A percentile compares a stretch with the other conserved stretches of the same genome.
phyloP scores from a whole-genome alignment of 2,888 invertebrate genomes.

The Imbricaverruca yamaguchii region DNA sequence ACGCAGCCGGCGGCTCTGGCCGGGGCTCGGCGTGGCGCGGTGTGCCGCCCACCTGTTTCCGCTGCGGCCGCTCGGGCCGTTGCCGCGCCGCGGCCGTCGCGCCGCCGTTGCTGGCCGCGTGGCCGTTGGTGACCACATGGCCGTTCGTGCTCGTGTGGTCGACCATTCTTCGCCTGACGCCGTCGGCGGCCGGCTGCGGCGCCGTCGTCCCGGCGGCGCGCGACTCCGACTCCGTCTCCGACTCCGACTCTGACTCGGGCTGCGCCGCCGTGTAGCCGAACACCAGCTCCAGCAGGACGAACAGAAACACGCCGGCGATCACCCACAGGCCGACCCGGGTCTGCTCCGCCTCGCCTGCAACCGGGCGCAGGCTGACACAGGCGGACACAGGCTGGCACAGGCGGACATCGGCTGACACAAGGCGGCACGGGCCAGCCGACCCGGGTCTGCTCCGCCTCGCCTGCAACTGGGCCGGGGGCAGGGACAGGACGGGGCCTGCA shows the following conservation, averaged over 20 bases:
- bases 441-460: too few species aligned
- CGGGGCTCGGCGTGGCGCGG: constrained; percentile 11
- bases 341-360: neutral
- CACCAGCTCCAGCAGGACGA: constrained; percentile 83
- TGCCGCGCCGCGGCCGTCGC: neutral
- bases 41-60: neutral
- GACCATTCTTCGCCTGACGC: too few species aligned
- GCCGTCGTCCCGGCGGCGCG: too few species aligned
- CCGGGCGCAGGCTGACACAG: too few species aligned
- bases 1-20: too few species aligned
- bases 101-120: neutral
- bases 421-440: too few species aligned
- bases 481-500: too few species aligned
- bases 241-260: neutral
- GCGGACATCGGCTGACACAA: too few species aligned
- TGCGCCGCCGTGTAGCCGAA: constrained; percentile 44
- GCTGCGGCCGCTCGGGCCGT: neutral
- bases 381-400: too few species aligned
- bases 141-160: neutral
- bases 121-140: neutral
- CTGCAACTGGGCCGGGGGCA: too few species aligned
- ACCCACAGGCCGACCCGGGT: constrained; percentile 58
- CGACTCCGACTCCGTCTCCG: neutral
- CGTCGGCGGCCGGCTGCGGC: neutral
- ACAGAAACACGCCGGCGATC: constrained; percentile 75